A percentile compares a stretch with the other conserved stretches of the same genome.
These are phyloP conservation scores for Ichneumoninae sp. DNA, from an alignment of 2,888 invertebrate genomes.

Conservation along the genomic window DNA sequence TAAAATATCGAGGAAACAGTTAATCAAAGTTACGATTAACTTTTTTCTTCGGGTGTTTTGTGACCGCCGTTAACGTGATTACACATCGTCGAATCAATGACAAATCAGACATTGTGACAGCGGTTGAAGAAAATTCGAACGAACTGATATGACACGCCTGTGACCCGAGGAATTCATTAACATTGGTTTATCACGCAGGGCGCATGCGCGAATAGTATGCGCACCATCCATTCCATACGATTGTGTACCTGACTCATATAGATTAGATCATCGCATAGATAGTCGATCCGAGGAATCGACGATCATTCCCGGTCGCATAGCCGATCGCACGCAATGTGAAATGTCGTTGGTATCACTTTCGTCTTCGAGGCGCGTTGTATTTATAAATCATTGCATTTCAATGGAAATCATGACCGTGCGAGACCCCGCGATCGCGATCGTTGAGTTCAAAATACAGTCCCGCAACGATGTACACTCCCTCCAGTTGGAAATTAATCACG, in stretches of 20 bases:
- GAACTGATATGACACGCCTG: constrained; percentile 11
- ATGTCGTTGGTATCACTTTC: not conserved
- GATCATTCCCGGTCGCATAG: not conserved
- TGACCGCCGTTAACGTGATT: not conserved
- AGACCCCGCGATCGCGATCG: constrained; percentile 15
- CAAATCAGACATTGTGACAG: not conserved
- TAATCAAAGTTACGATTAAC: not conserved
- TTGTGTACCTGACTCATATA: constrained; percentile 15
- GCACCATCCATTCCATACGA: not conserved
- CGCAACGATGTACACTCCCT: constrained; percentile 17
- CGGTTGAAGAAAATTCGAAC: not conserved
- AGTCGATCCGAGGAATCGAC: not conserved
- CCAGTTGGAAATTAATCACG: constrained; percentile 41
- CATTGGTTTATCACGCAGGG: constrained; percentile 4
- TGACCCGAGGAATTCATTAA: constrained; percentile 28
- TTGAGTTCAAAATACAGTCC: constrained; percentile 1
- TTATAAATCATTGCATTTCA: constrained; percentile 14
- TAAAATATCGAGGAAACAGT: too few species aligned
- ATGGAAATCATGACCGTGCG: constrained; percentile 18
- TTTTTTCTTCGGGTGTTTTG: not conserved
- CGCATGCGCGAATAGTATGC: not conserved
- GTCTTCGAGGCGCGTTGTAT: not conserved
- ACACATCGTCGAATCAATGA: not conserved
- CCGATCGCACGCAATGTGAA: constrained; percentile 3
- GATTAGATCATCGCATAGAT: not conserved